A percentile compares a stretch with the other conserved stretches of the same genome.
Evolutionary conservation across 2,888 invertebrate genomes (phyloP).

Genomic region (Tholera decimalis): DNA sequence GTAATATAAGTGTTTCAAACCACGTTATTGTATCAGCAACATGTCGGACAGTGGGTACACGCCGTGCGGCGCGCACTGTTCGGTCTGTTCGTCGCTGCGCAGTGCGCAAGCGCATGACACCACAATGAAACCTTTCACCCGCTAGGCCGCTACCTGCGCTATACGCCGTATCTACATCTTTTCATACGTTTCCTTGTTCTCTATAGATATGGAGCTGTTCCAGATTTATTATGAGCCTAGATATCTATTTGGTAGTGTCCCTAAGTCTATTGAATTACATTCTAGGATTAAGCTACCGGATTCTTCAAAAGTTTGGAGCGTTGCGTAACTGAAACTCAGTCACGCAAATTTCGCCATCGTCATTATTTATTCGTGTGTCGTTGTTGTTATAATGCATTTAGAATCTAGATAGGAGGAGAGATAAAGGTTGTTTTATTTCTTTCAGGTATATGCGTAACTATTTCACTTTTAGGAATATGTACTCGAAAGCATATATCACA

Average conservation of each 20-base stretch:
- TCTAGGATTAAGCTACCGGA: slow-evolving; percentile 11
- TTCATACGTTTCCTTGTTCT: slow-evolving; percentile 61
- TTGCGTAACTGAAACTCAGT: slow-evolving; percentile 10
- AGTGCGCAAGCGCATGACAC: slow-evolving; percentile 68
- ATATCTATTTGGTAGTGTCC: slow-evolving; percentile 37
- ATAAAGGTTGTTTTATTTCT: not conserved
- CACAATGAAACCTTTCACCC: slow-evolving; percentile 80
- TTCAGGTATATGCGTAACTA: not conserved
- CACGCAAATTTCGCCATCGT: not conserved
- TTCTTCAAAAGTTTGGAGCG: slow-evolving; percentile 11
- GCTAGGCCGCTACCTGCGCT: slow-evolving; percentile 63
- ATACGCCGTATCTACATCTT: slow-evolving; percentile 56
- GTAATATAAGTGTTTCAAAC: slow-evolving; percentile 1
- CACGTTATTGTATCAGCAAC: slow-evolving; percentile 21
- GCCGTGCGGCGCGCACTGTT: slow-evolving; percentile 33
- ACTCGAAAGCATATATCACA: not conserved
- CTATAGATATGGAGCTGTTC: slow-evolving; percentile 56
- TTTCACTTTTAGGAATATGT: too few species aligned
- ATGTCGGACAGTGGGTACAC: slow-evolving; percentile 32
- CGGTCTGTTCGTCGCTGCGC: slow-evolving; percentile 32
- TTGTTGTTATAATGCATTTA: not conserved
- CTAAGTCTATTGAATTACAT: slow-evolving; percentile 23
- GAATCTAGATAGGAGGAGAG: not conserved
- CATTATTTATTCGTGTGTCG: not conserved
- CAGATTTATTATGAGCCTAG: slow-evolving; percentile 35